phyloP scores from a whole-genome alignment of 2,888 invertebrate species.

The Erebia palarica region DNA sequence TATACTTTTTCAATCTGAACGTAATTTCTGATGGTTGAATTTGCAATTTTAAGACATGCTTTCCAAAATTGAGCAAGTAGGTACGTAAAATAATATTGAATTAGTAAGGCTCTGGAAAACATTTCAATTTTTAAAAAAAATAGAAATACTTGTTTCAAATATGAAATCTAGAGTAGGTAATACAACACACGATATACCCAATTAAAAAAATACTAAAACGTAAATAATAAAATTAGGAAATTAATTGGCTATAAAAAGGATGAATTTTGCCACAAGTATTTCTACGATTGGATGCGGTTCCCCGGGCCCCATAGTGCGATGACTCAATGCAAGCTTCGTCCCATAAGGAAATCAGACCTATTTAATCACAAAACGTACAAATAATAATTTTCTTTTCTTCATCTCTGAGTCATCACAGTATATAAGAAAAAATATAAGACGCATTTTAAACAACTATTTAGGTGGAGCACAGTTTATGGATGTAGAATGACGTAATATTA shows the following conservation, averaged over 20 bases:
- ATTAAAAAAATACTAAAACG: not conserved
- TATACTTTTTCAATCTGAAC: not conserved
- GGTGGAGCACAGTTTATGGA: conserved; percentile 60
- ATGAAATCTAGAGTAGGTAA: not conserved
- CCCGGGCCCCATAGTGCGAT: conserved; percentile 79
- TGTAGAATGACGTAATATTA: conserved; percentile 60
- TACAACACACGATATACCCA: not conserved
- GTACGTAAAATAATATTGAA: no score
- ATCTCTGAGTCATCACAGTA: conserved; percentile 81
- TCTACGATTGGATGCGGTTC: conserved; percentile 50
- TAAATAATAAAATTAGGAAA: not conserved
- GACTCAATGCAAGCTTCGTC: conserved; percentile 82
- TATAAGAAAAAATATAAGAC: conserved; percentile 58
- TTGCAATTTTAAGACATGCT: conserved; percentile 22
- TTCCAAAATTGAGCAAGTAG: conserved; percentile 16
- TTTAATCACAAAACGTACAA: conserved; percentile 39
- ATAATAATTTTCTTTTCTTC: conserved; percentile 43
- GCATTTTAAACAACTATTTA: conserved; percentile 51
- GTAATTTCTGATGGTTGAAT: conserved; percentile 29
- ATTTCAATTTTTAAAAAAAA: conserved; percentile 13
- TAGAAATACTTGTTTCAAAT: conserved; percentile 35
- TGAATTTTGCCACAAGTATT: conserved; percentile 39
- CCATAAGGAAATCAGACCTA: conserved; percentile 57
- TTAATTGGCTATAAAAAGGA: not conserved
- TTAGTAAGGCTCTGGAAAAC: conserved; percentile 24